These are phyloP conservation scores for Micronisus gabar DNA, from an alignment of 2,113 vertebrate species.

Conservation along the genomic window DNA sequence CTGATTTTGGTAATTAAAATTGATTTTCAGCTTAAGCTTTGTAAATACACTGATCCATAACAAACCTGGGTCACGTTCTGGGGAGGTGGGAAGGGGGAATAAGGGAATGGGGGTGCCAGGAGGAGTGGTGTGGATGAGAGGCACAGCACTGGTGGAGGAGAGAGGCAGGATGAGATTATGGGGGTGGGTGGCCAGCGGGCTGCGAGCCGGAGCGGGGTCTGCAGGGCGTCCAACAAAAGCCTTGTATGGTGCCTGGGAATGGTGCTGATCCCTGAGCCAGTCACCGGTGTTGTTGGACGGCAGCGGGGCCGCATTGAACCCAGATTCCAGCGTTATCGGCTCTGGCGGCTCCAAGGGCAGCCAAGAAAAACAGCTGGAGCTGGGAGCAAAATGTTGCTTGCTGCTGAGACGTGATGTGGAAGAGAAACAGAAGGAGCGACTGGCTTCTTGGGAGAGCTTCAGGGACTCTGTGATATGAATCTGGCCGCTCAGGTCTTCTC, in stretches of 20 bases:
- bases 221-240: background rate
- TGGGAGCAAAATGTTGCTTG: background rate
- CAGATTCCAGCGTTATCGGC: accelerated
- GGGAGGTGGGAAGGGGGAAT: background rate
- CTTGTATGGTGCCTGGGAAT: background rate
- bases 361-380: constrained; percentile 17
- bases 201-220: background rate
- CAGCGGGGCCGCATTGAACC: background rate
- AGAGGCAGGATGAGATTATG: background rate
- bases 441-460: background rate
- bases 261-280: background rate
- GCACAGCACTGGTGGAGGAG: background rate
- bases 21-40: constrained; percentile 72
- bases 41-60: constrained; percentile 51
- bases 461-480: background rate
- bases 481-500: background rate
- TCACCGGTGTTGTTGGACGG: background rate
- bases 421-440: background rate
- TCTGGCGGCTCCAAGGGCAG: background rate
- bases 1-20: constrained; percentile 79
- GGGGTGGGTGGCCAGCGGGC: accelerated
- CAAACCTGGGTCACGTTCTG: constrained; percentile 43
- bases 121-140: background rate
- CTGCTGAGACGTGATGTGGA: background rate
- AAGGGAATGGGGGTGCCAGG: background rate